Evolutionary conservation across 2,797 vertebrate genomes (phyloP).

Genomic region (Rhinichthys osculus): DNA sequence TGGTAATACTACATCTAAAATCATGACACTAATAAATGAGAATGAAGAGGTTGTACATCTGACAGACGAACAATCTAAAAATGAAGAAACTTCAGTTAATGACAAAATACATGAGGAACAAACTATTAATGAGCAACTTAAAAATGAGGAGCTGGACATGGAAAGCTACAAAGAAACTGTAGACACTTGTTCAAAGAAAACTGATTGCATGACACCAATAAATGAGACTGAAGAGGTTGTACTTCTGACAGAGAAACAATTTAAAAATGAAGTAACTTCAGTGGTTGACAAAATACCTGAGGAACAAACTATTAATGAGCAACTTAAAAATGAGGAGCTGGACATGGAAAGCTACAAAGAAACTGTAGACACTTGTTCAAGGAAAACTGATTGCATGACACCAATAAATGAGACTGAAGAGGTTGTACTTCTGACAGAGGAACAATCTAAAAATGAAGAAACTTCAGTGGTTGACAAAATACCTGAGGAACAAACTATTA

Average conservation of each 20-base stretch:
- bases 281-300: conserved; percentile 16
- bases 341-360: conserved; percentile 12
- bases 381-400: conserved; percentile 25
- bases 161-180: conserved; percentile 13
- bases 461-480: conserved; percentile 29
- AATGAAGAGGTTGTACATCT: not conserved
- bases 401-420: conserved; percentile 9
- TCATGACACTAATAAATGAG: not conserved
- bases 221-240: not conserved
- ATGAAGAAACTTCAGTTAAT: conserved; percentile 24
- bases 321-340: not conserved
- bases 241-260: not conserved
- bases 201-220: conserved; percentile 8
- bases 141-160: not conserved
- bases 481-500: not conserved
- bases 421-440: not conserved
- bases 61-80: conserved; percentile 9
- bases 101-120: conserved; percentile 15
- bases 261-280: conserved; percentile 18
- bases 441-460: conserved; percentile 21
- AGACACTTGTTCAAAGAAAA: conserved; percentile 39
- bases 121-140: conserved; percentile 4
- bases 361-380: conserved; percentile 27
- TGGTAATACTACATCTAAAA: conserved; percentile 35
- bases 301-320: not conserved